Percentiles rank a stretch among this genome's conserved stretches.
phyloP scores from a whole-genome alignment of 2,797 vertebrate species.

The Characodon lateralis region DNA sequence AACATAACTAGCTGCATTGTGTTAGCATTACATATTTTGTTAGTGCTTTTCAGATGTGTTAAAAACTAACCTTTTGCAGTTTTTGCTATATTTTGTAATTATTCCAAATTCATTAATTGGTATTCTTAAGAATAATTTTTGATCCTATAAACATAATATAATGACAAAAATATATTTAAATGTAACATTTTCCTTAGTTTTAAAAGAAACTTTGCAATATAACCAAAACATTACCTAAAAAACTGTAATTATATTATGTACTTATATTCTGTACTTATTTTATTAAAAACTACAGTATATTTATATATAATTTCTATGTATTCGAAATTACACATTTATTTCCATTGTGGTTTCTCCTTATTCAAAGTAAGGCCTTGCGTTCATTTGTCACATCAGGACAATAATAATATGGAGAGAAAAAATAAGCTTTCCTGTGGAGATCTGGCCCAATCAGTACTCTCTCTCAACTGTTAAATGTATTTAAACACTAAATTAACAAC shows the following conservation, averaged over 20 bases:
- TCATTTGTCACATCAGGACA: slow-evolving; percentile 72
- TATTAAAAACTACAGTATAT: not conserved
- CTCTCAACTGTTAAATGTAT: slow-evolving; percentile 84
- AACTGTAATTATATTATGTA: too few species aligned
- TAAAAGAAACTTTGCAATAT: not conserved
- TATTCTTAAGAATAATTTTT: not conserved
- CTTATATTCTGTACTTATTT: not conserved
- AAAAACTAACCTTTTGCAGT: too few species aligned
- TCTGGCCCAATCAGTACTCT: slow-evolving; percentile 75
- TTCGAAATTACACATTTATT: slow-evolving; percentile 40
- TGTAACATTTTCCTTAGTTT: not conserved
- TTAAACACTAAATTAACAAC: slow-evolving; percentile 84
- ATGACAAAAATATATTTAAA: not conserved
- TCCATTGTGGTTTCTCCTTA: slow-evolving; percentile 57
- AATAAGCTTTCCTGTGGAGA: slow-evolving; percentile 65
- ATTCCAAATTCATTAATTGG: not conserved
- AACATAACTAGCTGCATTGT: not conserved
- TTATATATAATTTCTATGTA: slow-evolving; percentile 1
- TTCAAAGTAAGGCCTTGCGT: slow-evolving; percentile 52
- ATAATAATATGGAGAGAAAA: slow-evolving; percentile 75
- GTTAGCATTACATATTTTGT: not conserved
- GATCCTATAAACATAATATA: not conserved
- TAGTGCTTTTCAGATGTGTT: not conserved
- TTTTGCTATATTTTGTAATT: not conserved
- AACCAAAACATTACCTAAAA: too few species aligned